Evolutionary conservation across 2,113 vertebrate genomes (phyloP).

Genomic region (Camelus bactrianus): DNA sequence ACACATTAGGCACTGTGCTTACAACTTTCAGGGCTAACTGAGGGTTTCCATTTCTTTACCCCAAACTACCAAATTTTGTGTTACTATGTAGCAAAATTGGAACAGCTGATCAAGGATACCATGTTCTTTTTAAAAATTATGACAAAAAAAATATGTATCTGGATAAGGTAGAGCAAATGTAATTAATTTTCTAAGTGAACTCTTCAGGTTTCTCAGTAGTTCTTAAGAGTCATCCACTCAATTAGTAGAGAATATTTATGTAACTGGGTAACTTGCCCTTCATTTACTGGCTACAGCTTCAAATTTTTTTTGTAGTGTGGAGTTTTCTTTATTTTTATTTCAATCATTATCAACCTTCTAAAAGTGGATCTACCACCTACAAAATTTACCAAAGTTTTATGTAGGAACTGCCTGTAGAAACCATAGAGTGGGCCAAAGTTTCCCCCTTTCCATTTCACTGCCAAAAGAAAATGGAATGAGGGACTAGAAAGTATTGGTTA

Average conservation of each 20-base stretch:
- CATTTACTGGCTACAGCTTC: neutral
- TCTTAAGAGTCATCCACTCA: neutral
- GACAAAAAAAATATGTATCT: neutral
- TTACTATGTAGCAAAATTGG: neutral
- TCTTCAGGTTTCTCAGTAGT: neutral
- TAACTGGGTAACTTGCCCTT: neutral
- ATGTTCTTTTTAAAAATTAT: neutral
- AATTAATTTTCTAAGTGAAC: conserved; percentile 10
- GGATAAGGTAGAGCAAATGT: neutral
- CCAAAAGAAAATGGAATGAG: conserved; percentile 42
- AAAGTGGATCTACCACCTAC: neutral
- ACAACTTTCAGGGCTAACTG: neutral
- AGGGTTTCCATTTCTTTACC: neutral
- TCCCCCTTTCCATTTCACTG: neutral
- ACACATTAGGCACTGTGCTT: conserved; percentile 40
- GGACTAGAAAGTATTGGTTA: conserved; percentile 68
- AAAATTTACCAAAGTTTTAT: conserved; percentile 15
- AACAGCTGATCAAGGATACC: neutral
- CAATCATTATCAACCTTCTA: neutral
- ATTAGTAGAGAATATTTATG: neutral
- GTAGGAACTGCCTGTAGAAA: neutral
- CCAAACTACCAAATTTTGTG: conserved; percentile 59
- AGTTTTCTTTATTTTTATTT: neutral
- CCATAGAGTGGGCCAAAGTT: neutral
- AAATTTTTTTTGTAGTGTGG: neutral